Evolutionary conservation across 2,888 invertebrate genomes (phyloP).

Genomic region (Oithona nana): DNA sequence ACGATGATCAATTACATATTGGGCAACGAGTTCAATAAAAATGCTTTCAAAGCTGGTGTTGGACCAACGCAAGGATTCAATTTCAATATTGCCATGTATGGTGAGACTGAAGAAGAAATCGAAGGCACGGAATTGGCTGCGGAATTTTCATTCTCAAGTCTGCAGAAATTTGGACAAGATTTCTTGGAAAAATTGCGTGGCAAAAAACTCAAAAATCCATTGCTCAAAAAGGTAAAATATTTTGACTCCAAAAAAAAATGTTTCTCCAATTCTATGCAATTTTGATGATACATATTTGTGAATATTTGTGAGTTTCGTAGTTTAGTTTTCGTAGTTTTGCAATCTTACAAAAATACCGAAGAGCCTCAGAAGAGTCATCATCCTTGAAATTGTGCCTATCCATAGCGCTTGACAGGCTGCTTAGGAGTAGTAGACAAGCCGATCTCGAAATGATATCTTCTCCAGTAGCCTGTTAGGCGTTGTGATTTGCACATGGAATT

Average conservation of each 20-base stretch:
- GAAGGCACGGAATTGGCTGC: constrained; percentile 88
- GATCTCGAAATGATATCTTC: constrained; percentile 18
- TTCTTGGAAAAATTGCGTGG: constrained; percentile 64
- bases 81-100: constrained; percentile 17
- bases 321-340: no score
- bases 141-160: constrained; percentile 77
- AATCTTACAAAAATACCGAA: no score
- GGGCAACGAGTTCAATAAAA: constrained; percentile 61
- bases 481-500: constrained; percentile 17
- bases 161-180: constrained; percentile 87
- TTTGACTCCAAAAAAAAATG: no score
- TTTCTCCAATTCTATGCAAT: no score
- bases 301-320: no score
- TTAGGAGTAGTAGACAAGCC: constrained; percentile 1
- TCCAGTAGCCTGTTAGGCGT: constrained; percentile 28
- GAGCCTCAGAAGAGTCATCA: no score
- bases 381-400: neutral
- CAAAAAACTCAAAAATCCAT: constrained; percentile 53
- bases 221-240: constrained; percentile 65
- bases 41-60: constrained; percentile 24
- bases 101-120: constrained; percentile 27
- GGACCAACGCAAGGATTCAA: constrained; percentile 67
- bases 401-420: neutral
- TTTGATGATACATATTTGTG: no score
- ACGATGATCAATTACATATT: constrained; percentile 79